Evolutionary conservation across 2,113 vertebrate genomes (phyloP), one percentile per base, ranked within the genome.

Genomic region (Xenopus borealis): DNA sequence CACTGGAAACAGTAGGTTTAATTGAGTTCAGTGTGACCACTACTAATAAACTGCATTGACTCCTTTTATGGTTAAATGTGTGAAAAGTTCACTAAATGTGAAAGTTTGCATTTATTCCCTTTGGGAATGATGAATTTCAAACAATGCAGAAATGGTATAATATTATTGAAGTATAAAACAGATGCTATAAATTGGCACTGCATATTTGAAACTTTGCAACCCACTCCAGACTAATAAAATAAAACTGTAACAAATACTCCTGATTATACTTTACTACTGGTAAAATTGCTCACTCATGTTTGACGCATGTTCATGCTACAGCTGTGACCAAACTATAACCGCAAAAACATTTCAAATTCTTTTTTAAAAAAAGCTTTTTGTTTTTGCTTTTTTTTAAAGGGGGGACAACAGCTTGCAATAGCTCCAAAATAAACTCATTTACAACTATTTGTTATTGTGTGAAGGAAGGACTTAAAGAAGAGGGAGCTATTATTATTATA

Each of bases 1-100:
- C 23, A 27, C 1, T 27, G 23, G 86, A 88, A 88, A 84, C 84
- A 80, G 85, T 83, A 79, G 83, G 83, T 86, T 85, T 84, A 87
- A 86, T 81, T 86, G 79, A 77, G 40, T 83, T 81, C 88, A 79
- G 87, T 84, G 40, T 78, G 86, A 84, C 80, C 78, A 83, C 79
- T 74, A 14, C 69, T 85, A 77, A 50, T 80, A 83, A 86, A 82
- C 75, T 66, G 70, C 78, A 75, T 78, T 69, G 71, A 76, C 78
- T 83, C 74, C 71, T 45, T 82, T 81, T 86, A 86, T 79, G 75
- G 79, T 81, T 72, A 84, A 82, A 81, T 80, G 83, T 86, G 81
- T 85, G 84, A 82, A 85, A 83, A 70, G 69, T 44, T 82, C 75
- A 84, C 63, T 83, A 80, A 78, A 79, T 72, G 23, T 50, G 58